Evolutionary conservation across 2,113 vertebrate species (phyloP).

Genomic region (Anoura caudifer): DNA sequence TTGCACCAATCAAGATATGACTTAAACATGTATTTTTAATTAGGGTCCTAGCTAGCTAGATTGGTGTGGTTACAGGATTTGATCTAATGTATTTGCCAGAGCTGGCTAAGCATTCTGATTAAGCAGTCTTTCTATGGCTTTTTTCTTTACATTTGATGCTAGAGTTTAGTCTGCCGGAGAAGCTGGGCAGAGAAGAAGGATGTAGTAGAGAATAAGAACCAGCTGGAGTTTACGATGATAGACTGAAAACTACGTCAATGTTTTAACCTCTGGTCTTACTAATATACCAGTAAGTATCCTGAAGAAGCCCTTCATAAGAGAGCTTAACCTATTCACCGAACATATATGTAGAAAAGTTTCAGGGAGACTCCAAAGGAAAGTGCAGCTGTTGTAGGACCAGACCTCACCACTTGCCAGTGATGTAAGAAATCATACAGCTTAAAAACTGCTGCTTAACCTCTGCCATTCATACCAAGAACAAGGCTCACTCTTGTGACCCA

Average conservation of each 20-base stretch:
- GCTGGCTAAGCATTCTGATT: neutral
- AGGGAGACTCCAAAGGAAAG: neutral
- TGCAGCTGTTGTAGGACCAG: neutral
- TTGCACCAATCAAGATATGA: neutral
- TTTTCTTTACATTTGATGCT: neutral
- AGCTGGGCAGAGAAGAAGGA: neutral
- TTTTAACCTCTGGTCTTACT: neutral
- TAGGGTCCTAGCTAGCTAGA: neutral
- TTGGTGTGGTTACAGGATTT: neutral
- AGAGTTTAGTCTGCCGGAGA: neutral
- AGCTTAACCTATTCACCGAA: neutral
- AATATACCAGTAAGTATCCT: neutral
- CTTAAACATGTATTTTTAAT: neutral
- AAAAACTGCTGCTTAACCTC: neutral
- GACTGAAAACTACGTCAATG: neutral
- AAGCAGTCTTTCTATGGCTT: neutral
- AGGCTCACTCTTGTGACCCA: neutral
- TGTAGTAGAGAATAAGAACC: neutral
- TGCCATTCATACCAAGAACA: neutral
- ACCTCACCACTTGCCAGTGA: neutral
- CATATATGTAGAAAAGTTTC: neutral
- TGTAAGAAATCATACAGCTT: neutral
- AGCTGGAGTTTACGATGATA: neutral
- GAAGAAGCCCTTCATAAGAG: neutral
- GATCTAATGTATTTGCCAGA: neutral